Evolutionary conservation across 2,113 vertebrate species (phyloP).

Genomic region (Grammomys dolichurus): DNA sequence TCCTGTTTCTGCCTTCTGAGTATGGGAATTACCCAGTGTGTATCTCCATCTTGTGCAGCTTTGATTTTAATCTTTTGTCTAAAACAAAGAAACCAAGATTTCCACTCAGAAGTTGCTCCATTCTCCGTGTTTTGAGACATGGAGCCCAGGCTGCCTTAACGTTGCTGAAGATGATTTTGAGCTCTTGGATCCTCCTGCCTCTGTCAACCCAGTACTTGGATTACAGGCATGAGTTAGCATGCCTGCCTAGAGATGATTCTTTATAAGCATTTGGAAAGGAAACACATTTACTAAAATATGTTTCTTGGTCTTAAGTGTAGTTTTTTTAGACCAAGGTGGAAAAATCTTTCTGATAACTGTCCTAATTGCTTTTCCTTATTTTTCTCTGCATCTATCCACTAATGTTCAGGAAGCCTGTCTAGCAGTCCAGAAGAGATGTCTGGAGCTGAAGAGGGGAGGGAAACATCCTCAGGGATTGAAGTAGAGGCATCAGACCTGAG

Average conservation of each 20-base stretch:
- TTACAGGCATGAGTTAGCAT: neutral
- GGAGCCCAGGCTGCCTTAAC: neutral
- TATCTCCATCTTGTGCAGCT: neutral
- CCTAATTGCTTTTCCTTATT: neutral
- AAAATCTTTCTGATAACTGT: neutral
- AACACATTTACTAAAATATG: slow-evolving; percentile 19
- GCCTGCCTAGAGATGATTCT: neutral
- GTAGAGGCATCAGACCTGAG: slow-evolving; percentile 89
- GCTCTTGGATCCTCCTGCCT: neutral
- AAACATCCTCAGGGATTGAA: slow-evolving; percentile 89
- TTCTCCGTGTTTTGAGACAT: neutral
- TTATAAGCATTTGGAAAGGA: slow-evolving; percentile 40
- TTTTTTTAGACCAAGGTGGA: slow-evolving; percentile 42
- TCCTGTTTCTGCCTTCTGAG: neutral
- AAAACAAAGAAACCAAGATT: neutral
- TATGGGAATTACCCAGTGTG: neutral
- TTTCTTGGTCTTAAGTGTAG: slow-evolving; percentile 17
- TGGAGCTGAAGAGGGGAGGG: slow-evolving; percentile 85
- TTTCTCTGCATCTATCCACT: neutral
- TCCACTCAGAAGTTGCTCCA: neutral
- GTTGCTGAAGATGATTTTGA: neutral
- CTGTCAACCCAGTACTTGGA: neutral
- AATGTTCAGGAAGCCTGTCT: slow-evolving; percentile 85
- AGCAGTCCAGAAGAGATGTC: slow-evolving; percentile 90
- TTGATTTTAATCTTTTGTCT: slow-evolving; percentile 35